These are phyloP conservation scores for pig (Sus scrofa) DNA, from an alignment of 2,113 vertebrate genomes.

Conservation along the genomic window DNA sequence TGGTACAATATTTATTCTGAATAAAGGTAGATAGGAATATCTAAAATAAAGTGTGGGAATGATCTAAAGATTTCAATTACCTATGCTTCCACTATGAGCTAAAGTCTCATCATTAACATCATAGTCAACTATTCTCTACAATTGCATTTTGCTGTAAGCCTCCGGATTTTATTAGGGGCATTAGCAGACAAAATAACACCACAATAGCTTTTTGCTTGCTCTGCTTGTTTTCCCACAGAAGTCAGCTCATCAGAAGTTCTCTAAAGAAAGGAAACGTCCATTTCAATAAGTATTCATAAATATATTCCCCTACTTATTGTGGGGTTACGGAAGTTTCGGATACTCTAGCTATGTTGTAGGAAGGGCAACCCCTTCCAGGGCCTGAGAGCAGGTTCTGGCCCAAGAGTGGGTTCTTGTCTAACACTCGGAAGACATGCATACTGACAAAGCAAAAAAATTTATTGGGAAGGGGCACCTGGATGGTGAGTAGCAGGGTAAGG, in stretches of 20 bases:
- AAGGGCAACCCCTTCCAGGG: no score
- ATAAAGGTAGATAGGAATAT: background rate
- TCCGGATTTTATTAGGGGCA: slow-evolving; percentile 1
- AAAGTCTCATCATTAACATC: background rate
- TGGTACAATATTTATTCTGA: background rate
- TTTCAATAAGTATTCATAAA: slow-evolving; percentile 44
- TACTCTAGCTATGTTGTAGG: background rate
- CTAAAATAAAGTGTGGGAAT: background rate
- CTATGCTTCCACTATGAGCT: background rate
- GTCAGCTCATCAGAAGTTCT: slow-evolving; percentile 61
- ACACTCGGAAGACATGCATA: no score
- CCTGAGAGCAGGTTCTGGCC: no score
- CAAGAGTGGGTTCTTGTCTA: no score
- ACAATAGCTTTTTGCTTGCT: slow-evolving; percentile 51
- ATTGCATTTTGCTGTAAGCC: background rate
- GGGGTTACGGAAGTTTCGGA: slow-evolving; percentile 53
- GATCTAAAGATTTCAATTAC: slow-evolving; percentile 25
- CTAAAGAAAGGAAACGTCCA: background rate
- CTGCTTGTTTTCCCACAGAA: slow-evolving; percentile 58
- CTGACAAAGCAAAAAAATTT: no score
- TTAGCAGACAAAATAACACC: slow-evolving; percentile 52
- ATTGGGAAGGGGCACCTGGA: no score
- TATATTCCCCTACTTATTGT: slow-evolving; percentile 78
- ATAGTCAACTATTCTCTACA: background rate
- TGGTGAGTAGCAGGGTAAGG: no score